Evolutionary conservation across 2,113 vertebrate species (phyloP), one percentile per base, ranked within the genome.

Genomic region (Lophotis ruficrista): DNA sequence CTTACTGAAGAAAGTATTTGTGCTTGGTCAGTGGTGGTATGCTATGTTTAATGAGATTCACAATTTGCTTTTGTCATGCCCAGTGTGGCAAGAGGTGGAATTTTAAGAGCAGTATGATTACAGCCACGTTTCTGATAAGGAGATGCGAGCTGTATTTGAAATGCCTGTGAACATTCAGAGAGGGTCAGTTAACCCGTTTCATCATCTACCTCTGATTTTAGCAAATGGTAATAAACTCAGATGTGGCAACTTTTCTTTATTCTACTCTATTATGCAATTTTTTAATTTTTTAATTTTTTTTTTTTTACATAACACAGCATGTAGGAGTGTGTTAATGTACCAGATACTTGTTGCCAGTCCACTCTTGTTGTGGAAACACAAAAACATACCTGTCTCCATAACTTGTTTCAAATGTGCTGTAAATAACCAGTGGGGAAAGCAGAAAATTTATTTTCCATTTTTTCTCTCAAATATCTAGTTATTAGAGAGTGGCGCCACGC

Each of bases 1-100:
- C 0, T 0, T 60, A 7, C 70, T 33, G 21, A n/a, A 7, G 38
- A n/a, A 41, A 38, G 20, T 53, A 10, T 15, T 95, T 35, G 8
- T 89, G 10, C 22, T 53, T 3, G 0, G 19, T 58, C 64, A 57
- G 37, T 17, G 30, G 9, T 43, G 33, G 20, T 58, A 15, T 0
- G 0, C 38, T 73, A 16, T 48, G 16, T 62, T 83, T 25, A 72
- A 58, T 14, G 31, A 76, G 20, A 41, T 20, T n/a, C 4, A 22
- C 22, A 10, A 1, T 62, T 78, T 80, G 38, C 6, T 77, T 54
- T 37, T 54, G 6, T 51, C 21, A 5, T 65, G 51, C 21, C 30
- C 14, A 35, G 33, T 10, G 2, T 76, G 57, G 35, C 57, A 62
- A 31, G 57, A 51, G 57, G 12, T 35, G 43, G 17, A 80, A 77